Conservation (phyloP, 2,113 vertebrate species). For the Apodemus sylvaticus region DNA sequence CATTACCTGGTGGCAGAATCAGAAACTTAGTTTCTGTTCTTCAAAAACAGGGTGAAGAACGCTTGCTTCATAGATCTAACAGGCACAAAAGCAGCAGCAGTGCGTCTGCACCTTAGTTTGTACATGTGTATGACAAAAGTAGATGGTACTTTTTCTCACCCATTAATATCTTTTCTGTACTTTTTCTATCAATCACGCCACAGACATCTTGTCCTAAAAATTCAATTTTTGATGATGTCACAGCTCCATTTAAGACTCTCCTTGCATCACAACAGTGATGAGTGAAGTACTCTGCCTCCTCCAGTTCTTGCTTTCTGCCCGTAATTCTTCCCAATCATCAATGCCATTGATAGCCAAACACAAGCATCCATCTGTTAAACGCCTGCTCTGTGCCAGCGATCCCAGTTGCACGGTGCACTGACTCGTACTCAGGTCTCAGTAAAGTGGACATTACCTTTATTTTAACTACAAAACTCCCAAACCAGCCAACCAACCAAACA, state of each 20-base stretch:
- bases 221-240: not conserved
- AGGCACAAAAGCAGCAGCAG: not conserved
- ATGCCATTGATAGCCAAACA: slow-evolving; percentile 9
- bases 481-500: slow-evolving; percentile 18
- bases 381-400: not conserved
- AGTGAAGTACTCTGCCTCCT: not conserved
- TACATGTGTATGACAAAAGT: not conserved
- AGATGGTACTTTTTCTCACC: not conserved
- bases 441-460: slow-evolving; percentile 17
- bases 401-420: not conserved
- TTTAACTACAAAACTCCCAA: not conserved
- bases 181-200: not conserved
- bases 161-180: not conserved
- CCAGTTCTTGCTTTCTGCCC: not conserved
- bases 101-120: not conserved
- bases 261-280: not conserved
- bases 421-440: not conserved
- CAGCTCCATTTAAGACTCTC: not conserved
- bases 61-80: not conserved
- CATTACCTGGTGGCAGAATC: not conserved
- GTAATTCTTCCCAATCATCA: not conserved
- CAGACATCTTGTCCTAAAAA: slow-evolving; percentile 4
- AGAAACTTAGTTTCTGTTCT: not conserved
- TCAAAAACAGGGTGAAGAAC: not conserved
- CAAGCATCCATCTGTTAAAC: slow-evolving; percentile 27